Evolutionary conservation across 2,797 vertebrate species (phyloP).

Genomic region (Gephyroberyx darwinii): DNA sequence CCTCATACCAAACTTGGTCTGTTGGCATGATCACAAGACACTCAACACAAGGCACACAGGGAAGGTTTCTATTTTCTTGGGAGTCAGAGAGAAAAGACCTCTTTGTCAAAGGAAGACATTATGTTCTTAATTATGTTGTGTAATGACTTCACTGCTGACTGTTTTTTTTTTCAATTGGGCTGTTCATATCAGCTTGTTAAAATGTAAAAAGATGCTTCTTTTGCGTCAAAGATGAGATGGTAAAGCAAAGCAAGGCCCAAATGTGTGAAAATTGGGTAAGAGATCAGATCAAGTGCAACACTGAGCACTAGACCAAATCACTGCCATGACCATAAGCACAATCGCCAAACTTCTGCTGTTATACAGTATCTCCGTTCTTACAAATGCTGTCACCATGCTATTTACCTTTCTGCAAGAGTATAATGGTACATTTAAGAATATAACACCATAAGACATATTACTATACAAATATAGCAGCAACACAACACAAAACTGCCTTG

Average conservation of each 20-base stretch:
- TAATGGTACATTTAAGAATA: slow-evolving; percentile 3
- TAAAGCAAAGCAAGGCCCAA: neutral
- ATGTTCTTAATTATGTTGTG: slow-evolving; percentile 52
- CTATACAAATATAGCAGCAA: neutral
- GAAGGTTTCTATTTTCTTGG: slow-evolving; percentile 59
- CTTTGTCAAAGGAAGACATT: slow-evolving; percentile 60
- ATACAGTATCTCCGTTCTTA: no score
- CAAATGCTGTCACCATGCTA: neutral
- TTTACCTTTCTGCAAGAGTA: neutral
- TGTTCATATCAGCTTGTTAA: slow-evolving; percentile 26
- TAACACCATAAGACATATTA: neutral
- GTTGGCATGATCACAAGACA: slow-evolving; percentile 72
- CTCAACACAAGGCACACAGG: slow-evolving; percentile 57
- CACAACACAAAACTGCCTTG: slow-evolving; percentile 18
- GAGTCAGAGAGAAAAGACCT: slow-evolving; percentile 59
- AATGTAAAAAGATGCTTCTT: slow-evolving; percentile 22
- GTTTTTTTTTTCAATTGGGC: slow-evolving; percentile 27
- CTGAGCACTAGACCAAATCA: slow-evolving; percentile 34
- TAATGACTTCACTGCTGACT: slow-evolving; percentile 43
- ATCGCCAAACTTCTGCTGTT: neutral
- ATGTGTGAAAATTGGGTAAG: neutral
- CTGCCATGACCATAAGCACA: slow-evolving; percentile 17
- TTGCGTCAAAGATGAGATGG: slow-evolving; percentile 25
- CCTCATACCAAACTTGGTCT: slow-evolving; percentile 28
- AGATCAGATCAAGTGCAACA: slow-evolving; percentile 21